Percentiles rank a stretch among this genome's conserved stretches.
Conservation (phyloP, 2,888 invertebrate genomes). For the Lasioglossum morio region DNA sequence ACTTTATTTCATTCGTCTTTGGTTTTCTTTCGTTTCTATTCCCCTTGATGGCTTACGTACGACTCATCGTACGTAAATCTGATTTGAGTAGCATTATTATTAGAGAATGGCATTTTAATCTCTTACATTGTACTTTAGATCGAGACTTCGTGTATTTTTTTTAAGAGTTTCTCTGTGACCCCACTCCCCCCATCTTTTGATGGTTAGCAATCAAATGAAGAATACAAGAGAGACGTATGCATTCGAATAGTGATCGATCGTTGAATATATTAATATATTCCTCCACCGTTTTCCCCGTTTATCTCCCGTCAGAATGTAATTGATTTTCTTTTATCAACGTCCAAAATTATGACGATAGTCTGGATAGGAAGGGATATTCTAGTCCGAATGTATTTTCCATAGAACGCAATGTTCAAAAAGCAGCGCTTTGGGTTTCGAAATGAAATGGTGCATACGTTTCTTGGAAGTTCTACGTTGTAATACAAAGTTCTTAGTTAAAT, state of each 20-base stretch:
- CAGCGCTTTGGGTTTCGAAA: background rate
- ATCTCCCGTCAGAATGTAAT: slow-evolving; percentile 17
- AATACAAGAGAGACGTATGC: slow-evolving; percentile 69
- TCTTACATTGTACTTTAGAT: slow-evolving; percentile 56
- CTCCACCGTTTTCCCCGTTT: slow-evolving; percentile 41
- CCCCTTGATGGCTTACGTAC: slow-evolving; percentile 30
- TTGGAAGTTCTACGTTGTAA: slow-evolving; percentile 45
- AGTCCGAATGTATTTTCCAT: slow-evolving; percentile 28
- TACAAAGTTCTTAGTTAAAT: slow-evolving; percentile 37
- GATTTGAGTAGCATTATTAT: slow-evolving; percentile 62
- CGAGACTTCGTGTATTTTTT: slow-evolving; percentile 30
- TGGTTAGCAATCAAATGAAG: slow-evolving; percentile 24
- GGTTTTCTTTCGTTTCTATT: slow-evolving; percentile 8
- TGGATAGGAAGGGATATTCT: slow-evolving; percentile 29
- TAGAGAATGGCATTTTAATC: slow-evolving; percentile 62
- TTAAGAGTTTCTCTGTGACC: background rate
- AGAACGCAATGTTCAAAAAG: background rate
- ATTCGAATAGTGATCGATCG: slow-evolving; percentile 31
- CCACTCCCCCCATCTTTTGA: background rate
- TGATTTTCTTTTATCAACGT: slow-evolving; percentile 11
- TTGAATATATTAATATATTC: slow-evolving; percentile 36
- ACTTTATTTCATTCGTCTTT: slow-evolving; percentile 14
- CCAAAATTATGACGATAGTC: background rate
- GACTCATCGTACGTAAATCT: slow-evolving; percentile 47
- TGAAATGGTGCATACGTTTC: slow-evolving; percentile 66